phyloP scores from a whole-genome alignment of 2,888 invertebrate genomes.

The Diaprepes abbreviatus region DNA sequence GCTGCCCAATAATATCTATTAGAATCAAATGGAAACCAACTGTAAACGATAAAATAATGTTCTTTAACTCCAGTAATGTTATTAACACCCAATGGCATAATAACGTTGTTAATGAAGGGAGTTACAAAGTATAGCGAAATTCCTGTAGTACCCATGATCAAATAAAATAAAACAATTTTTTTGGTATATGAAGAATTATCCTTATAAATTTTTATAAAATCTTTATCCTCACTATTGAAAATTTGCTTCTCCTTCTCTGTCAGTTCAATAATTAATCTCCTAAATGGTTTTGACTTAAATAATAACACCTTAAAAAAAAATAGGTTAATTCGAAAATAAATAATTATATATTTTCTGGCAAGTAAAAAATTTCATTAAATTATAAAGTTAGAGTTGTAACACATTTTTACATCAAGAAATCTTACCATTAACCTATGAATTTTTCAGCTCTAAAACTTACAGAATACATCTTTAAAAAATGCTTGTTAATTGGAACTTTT shows the following conservation, averaged over 20 bases:
- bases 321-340: no score
- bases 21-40: slow-evolving; percentile 53
- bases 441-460: no score
- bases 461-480: no score
- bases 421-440: no score
- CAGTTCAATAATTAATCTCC: not conserved
- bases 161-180: slow-evolving; percentile 44
- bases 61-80: slow-evolving; percentile 40
- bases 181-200: slow-evolving; percentile 34
- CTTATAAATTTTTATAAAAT: slow-evolving; percentile 48
- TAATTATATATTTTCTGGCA: no score
- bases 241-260: slow-evolving; percentile 42
- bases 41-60: slow-evolving; percentile 50
- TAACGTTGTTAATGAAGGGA: slow-evolving; percentile 46
- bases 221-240: slow-evolving; percentile 42
- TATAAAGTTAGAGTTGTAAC: no score
- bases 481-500: no score
- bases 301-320: slow-evolving; percentile 8
- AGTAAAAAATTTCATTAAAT: no score
- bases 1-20: slow-evolving; percentile 48
- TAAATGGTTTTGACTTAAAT: slow-evolving; percentile 24
- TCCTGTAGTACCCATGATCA: slow-evolving; percentile 43
- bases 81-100: slow-evolving; percentile 35
- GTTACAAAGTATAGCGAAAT: slow-evolving; percentile 46
- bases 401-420: no score